A percentile compares a stretch with the other conserved stretches of the same genome.
These are phyloP conservation scores for Hylaeus volcanicus DNA, from an alignment of 1,140 invertebrate species.

Conservation along the genomic window DNA sequence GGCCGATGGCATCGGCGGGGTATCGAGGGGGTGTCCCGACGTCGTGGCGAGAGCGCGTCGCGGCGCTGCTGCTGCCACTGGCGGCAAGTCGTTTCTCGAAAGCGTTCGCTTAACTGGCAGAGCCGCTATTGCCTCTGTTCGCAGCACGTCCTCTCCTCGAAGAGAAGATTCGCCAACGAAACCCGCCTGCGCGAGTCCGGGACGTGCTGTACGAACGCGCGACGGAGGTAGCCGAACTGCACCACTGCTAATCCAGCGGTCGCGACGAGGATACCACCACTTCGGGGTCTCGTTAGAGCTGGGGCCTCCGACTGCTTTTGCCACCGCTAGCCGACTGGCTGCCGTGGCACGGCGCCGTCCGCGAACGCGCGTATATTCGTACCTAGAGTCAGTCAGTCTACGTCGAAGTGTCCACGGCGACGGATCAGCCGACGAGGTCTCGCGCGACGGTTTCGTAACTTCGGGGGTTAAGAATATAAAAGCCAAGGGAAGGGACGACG, in stretches of 20 bases:
- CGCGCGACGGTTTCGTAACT: neutral
- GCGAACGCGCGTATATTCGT: slow-evolving; percentile 39
- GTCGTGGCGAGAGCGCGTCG: slow-evolving; percentile 42
- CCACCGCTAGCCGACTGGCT: slow-evolving; percentile 38
- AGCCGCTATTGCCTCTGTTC: slow-evolving; percentile 4
- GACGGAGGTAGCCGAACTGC: slow-evolving; percentile 39
- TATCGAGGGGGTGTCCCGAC: slow-evolving; percentile 53
- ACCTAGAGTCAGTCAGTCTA: slow-evolving; percentile 45
- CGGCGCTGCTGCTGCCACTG: slow-evolving; percentile 45
- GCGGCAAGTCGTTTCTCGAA: slow-evolving; percentile 12
- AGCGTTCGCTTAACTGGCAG: slow-evolving; percentile 8
- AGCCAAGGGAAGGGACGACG: neutral
- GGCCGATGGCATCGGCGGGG: slow-evolving; percentile 65
- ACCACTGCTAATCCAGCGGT: slow-evolving; percentile 36
- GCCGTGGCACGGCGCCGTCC: slow-evolving; percentile 27
- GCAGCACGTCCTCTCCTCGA: neutral
- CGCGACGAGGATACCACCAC: slow-evolving; percentile 45
- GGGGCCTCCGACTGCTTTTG: slow-evolving; percentile 27
- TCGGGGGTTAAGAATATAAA: neutral
- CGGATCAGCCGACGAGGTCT: slow-evolving; percentile 28
- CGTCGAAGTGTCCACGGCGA: slow-evolving; percentile 41
- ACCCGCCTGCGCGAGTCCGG: slow-evolving; percentile 50
- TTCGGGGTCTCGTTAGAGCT: slow-evolving; percentile 45
- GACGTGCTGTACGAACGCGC: slow-evolving; percentile 29
- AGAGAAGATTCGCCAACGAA: neutral